These are phyloP conservation scores for Bombus waltoni DNA, from an alignment of 1,140 invertebrate species.

Conservation along the genomic window DNA sequence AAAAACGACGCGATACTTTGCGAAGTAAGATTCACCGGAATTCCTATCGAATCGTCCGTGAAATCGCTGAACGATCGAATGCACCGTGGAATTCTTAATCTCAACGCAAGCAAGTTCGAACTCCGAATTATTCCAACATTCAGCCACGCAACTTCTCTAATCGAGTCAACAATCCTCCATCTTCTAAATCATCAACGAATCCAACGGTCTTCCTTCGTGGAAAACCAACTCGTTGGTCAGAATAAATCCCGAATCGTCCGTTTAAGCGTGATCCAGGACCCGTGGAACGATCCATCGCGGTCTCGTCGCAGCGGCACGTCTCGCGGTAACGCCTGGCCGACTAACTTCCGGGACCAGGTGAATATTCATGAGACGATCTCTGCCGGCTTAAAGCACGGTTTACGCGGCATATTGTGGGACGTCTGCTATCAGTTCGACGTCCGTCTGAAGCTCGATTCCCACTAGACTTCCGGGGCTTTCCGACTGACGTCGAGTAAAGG, in stretches of 20 bases:
- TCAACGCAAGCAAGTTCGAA: neutral
- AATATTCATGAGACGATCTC: constrained; percentile 75
- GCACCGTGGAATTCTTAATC: neutral
- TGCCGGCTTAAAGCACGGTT: constrained; percentile 64
- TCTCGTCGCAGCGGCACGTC: constrained; percentile 62
- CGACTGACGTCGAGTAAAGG: too few relatives aligned
- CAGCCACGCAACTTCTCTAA: neutral
- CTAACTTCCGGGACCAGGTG: constrained; percentile 59
- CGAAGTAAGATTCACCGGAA: neutral
- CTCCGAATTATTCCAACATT: neutral
- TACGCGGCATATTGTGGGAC: constrained; percentile 57
- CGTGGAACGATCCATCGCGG: constrained; percentile 23
- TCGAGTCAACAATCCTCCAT: neutral
- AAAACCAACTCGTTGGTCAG: constrained; percentile 6
- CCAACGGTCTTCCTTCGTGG: neutral
- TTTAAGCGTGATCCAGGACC: neutral
- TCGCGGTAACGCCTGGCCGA: constrained; percentile 61
- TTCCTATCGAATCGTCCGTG: neutral
- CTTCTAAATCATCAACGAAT: neutral
- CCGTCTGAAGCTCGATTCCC: neutral
- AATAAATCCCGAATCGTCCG: constrained; percentile 3
- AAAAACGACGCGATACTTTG: neutral
- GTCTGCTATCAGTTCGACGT: neutral
- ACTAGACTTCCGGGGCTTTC: neutral
- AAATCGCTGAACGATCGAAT: neutral